A percentile compares a stretch with the other conserved stretches of the same genome.
Evolutionary conservation across 2,113 vertebrate genomes (phyloP).

Genomic region (Apodemus sylvaticus): DNA sequence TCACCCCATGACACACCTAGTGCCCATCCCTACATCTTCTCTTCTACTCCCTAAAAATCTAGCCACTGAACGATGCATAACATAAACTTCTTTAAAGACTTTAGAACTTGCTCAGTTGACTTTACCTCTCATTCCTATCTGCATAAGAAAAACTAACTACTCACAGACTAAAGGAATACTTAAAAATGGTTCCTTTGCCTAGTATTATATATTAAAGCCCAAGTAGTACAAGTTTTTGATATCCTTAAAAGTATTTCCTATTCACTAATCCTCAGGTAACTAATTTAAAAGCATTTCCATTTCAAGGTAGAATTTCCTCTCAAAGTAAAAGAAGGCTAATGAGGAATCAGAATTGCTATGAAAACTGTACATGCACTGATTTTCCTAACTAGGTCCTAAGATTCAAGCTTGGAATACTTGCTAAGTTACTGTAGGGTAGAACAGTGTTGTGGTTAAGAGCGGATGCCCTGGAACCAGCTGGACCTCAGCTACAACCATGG

Average conservation of each 20-base stretch:
- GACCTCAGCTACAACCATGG: background rate
- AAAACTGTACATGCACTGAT: background rate
- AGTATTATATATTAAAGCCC: background rate
- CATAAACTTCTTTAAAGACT: background rate
- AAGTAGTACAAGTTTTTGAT: slow-evolving; percentile 23
- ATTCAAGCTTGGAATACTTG: background rate
- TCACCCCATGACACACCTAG: background rate
- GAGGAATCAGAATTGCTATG: background rate
- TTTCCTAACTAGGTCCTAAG: slow-evolving; percentile 33
- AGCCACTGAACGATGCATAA: background rate
- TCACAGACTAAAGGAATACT: background rate
- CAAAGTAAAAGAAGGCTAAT: background rate
- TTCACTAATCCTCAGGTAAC: background rate
- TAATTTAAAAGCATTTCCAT: slow-evolving; percentile 33
- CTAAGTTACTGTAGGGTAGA: background rate
- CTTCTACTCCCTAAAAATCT: background rate
- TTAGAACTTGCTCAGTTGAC: background rate
- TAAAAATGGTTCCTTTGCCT: background rate
- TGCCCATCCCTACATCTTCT: background rate
- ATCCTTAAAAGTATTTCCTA: slow-evolving; percentile 19
- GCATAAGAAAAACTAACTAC: background rate
- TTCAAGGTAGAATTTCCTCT: slow-evolving; percentile 22
- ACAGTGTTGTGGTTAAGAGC: background rate
- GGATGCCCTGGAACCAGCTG: background rate
- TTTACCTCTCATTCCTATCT: slow-evolving; percentile 19